Evolutionary conservation across 2,888 invertebrate genomes (phyloP), one percentile per base, ranked within the genome.

Genomic region (Epinotia brunnichana): DNA sequence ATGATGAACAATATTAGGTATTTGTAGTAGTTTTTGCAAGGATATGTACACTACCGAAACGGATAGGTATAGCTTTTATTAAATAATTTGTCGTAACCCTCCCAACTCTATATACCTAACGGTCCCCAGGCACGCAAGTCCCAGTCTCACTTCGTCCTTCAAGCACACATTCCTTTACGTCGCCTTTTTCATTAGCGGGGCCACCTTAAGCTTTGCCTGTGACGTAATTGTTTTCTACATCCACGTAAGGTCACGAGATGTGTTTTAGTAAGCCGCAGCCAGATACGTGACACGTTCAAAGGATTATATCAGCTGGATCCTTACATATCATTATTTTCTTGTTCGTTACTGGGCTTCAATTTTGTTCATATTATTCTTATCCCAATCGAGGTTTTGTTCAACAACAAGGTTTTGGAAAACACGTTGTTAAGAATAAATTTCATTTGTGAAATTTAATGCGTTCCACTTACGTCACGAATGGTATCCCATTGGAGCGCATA

Each of bases 131-230:
- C 68, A 72, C 68, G 72, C 72, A 39, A 72, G 56, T 68, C 48
- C 67, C 48, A 61, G 67, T 68, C 62, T 56, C 44, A 67, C 53
- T 41, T 24, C 60, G 53, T 61, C 62, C 61, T 60, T 77, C 75
- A 76, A 79, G 78, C 77, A 76, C 69, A 82, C 81, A 87, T 86
- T 85, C 81, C 81, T 80, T 57, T 39, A 69, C 73, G 51, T 74
- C 81, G 81, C 79, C 74, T 81, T 83, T 86, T 81, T 82, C 78
- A 79, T 81, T 77, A 78, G 63, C 39, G 60, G 24, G 24, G 61
- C 41, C 24, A 73, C 61, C 67, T 68, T 67, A 72, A 68, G 67
- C 71, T 72, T 61, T 61, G 35, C 44, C 35, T 56, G 72, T 68
- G 70, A 67, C 60, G 61, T 56, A 67, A 72, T 56, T 62, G 72